Conservation (phyloP, 2,888 invertebrate species). For the Panopea generosa region DNA sequence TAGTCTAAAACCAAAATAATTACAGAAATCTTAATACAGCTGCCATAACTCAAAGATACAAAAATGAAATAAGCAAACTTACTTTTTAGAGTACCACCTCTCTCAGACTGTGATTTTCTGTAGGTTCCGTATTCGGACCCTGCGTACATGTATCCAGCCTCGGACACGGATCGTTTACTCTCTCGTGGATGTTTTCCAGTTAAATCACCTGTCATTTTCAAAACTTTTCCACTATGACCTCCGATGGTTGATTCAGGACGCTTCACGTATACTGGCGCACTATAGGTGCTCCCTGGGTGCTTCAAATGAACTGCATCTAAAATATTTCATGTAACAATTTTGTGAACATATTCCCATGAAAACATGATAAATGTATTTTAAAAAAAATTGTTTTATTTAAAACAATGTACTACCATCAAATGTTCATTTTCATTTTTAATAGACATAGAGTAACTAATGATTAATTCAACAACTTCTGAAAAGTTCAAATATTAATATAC, state of each 20-base stretch:
- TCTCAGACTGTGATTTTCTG: constrained; percentile 67
- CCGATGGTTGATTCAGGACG: constrained; percentile 64
- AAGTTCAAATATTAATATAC: too few species aligned
- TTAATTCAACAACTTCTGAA: too few species aligned
- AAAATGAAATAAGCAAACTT: too few species aligned
- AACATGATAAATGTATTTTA: too few species aligned
- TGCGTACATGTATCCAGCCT: constrained; percentile 66
- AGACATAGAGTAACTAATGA: too few species aligned
- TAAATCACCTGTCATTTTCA: constrained; percentile 77
- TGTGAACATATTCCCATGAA: too few species aligned
- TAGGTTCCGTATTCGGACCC: constrained; percentile 57
- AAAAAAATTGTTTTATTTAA: too few species aligned
- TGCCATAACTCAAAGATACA: too few species aligned
- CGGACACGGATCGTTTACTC: constrained; percentile 69
- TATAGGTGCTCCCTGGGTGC: constrained; percentile 77
- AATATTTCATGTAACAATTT: constrained; percentile 17
- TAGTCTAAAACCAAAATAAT: too few species aligned
- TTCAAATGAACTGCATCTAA: constrained; percentile 74
- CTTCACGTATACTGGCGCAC: constrained; percentile 73
- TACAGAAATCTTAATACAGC: too few species aligned
- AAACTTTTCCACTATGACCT: constrained; percentile 69
- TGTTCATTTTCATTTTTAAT: too few species aligned
- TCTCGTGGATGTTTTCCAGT: constrained; percentile 75
- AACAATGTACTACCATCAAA: too few species aligned
- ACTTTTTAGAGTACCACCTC: constrained; percentile 77